Evolutionary conservation across 2,888 invertebrate species (phyloP), one percentile per base, ranked within the genome.

Genomic region (Oxyscelio sp.): DNA sequence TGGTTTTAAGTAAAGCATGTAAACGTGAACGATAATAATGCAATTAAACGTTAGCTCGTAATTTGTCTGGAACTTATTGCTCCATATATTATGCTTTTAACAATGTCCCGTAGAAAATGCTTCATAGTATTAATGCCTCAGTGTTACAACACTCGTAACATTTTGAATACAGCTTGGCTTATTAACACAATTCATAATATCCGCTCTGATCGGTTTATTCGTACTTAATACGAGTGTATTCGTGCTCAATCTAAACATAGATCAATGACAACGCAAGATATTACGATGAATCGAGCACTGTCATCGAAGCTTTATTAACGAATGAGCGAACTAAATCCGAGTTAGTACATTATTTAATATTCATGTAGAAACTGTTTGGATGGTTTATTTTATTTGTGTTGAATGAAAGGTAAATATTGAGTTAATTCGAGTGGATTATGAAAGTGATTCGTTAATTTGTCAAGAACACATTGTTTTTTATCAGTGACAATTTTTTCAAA

Each of bases 281-380:
- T 19, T 15, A 45, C 27, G 8, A 24, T 45, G 61, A 63, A 63
- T 63, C 61, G 17, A 27, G 45, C 61, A 43, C 45, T 63, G 61
- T 63, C 61, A 63, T 63, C 61, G 45, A 21, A n/a, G 15, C 24
- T 63, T 63, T 63, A 45, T 43, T 45, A 63, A 22, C 1, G 61
- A 45, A 58, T 21, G 61, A 45, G 24, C 22, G 61, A 45, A 45
- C 17, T 24, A 43, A n/a, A 13, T 24, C n/a, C 8, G 21, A 19
- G 17, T 48, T 19, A 48, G 48, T 19, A 48, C 21, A 48, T 21
- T 48, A 48, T 48, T 48, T 48, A 48, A 48, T 48, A 48, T 48
- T 17, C 48, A 21, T 48, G 13, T 40, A 2, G 40, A 48, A 17
- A 48, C 8, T 15, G 15, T 21, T 48, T 19, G 8, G 21, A 1